Conservation (phyloP, 2,888 invertebrate species). For the Cheilosia impressa region DNA sequence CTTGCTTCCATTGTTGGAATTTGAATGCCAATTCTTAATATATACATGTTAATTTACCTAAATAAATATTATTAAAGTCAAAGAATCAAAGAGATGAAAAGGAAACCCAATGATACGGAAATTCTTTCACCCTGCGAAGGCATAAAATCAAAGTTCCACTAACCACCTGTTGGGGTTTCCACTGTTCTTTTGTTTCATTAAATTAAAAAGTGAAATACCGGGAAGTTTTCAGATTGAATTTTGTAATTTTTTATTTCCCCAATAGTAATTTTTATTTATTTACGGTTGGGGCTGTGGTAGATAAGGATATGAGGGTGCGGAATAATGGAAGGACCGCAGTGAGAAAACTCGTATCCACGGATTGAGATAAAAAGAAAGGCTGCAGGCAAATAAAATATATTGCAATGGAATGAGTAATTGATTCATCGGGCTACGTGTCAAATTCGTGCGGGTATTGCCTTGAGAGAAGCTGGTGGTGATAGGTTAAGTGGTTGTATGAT, state of each 20-base stretch:
- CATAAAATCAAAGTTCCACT: not conserved
- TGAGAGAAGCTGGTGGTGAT: not conserved
- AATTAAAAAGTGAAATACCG: slow-evolving; percentile 17
- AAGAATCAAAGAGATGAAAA: slow-evolving; percentile 8
- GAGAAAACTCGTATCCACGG: too few species aligned
- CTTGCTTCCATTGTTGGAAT: slow-evolving; percentile 2
- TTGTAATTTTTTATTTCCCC: not conserved
- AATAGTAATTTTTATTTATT: slow-evolving; percentile 2
- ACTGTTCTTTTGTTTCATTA: not conserved
- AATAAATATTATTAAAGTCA: slow-evolving; percentile 17
- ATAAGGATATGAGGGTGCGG: too few species aligned
- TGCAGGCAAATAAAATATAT: not conserved
- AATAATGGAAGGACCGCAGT: too few species aligned
- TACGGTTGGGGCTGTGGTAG: not conserved
- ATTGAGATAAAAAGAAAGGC: too few species aligned
- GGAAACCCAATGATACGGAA: slow-evolving; percentile 22
- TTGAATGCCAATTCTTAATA: slow-evolving; percentile 15
- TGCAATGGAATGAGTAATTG: not conserved
- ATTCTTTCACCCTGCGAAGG: not conserved
- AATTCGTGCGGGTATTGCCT: not conserved
- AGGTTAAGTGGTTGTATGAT: not conserved
- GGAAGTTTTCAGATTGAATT: too few species aligned
- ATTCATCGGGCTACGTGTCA: not conserved
- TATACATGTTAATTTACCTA: slow-evolving; percentile 27
- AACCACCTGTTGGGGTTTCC: slow-evolving; percentile 16